Base-by-base conservation (phyloP, 2,113 vertebrate species). In the Callospermophilus lateralis region DNA sequence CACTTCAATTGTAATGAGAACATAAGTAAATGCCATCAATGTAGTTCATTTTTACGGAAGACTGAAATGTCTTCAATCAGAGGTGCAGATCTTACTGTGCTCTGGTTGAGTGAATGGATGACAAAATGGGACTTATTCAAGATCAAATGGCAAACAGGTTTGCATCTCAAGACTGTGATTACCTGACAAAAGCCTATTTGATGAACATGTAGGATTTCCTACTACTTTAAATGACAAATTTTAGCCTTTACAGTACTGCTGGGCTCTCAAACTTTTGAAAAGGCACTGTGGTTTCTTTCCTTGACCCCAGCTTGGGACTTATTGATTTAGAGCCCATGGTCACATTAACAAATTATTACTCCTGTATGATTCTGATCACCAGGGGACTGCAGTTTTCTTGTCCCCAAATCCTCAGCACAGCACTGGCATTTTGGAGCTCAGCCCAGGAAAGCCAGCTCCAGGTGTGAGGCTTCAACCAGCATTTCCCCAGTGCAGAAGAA, bases 81-180 rank as follows among this genome's bases (percentile, higher is more conserved):
- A 96, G 79, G 48, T 34, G 61, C 22, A 39, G 5, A 55, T 68
- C 42, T 68, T 37, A 68, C 65, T 91, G 76, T 34, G 73, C 74
- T 95, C 96, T 81, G 53, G 80, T 90, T 95, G 90, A 74, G 87
- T 94, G 87, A 97, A 85, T 76, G 53, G 73, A 53, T 95, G 94
- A 83, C 68, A 97, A 95, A 97, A 86, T 89, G 81, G 92, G 37
- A 90, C 24, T 81, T 88, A 70, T 68, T 96, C 76, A 72, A 55
- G 81, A 96, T 85, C 77, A 95, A 86, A 90, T 72, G 39, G 55
- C 39, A 93, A 68, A 68, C 34, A 70, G n/a, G 48, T 84, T 95
- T 74, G 63, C 32, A 79, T 90, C 77, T 73, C 45, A 63, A 65
- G 28, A 65, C 78, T 93, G 63, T 88, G 81, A 92, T 95, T 97